Evolutionary conservation across 2,113 vertebrate genomes (phyloP), one percentile per base, ranked within the genome.

Genomic region (Cyprinodon tularosa): DNA sequence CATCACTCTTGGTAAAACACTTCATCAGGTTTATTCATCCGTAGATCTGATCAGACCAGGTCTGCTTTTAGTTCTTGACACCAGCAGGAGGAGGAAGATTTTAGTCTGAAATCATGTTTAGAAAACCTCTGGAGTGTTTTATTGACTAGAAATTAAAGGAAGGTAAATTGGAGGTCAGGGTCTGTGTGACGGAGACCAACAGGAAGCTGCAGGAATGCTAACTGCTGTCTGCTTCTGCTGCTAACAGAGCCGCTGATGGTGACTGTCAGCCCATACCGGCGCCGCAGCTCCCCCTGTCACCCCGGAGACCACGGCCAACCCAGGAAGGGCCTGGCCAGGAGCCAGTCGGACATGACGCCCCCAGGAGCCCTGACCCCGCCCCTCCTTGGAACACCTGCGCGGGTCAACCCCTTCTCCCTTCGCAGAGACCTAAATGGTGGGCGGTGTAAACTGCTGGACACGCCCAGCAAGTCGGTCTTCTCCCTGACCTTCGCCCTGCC

Each of bases 331-430:
- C 84, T 97, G 67, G 96, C 95, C 4, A 91, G 93, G 84, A 98
- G 96, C 92, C 96, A 96, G 83, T 97, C 96, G 0, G 96, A 97
- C 70, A 78, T 96, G 88, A 91, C 96, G 70, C 75, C 94, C 0
- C 90, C 90, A 0, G 48, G 62, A 0, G 50, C 72, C 12, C 53
- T 86, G 64, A 88, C 88, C 3, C 85, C 94, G 0, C 90, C 93
- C 0, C 90, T 91, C 50, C 80, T 95, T 29, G 95, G 96, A 65
- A 94, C 60, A 0, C 94, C 93, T 0, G 87, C 87, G 0, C 94
- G 96, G 3, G 86, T 98, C 86, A 99, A 98, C 89, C 97, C 97
- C 5, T 99, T 99, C 89, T 98, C 97, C 45, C 94, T 95, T 37
- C 94, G 96, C 4, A 94, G 96, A 85, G 97, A 98, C 90, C 93